phyloP scores from a whole-genome alignment of 1,140 invertebrate species.

The Drosophila kikkawai region DNA sequence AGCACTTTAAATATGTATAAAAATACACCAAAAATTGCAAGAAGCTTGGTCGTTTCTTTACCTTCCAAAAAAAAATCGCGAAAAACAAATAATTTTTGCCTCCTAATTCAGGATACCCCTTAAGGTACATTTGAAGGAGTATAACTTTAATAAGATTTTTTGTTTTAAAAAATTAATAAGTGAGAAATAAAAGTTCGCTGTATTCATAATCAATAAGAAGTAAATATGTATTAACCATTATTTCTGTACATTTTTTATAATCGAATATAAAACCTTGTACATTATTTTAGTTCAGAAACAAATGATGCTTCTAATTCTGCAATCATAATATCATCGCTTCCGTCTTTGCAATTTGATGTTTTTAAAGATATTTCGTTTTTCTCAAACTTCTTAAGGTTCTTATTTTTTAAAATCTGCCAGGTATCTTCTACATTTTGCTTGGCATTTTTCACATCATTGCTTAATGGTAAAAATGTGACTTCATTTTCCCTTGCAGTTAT shows the following conservation, averaged over 20 bases:
- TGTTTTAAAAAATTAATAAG: too few relatives aligned
- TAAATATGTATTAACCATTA: neutral
- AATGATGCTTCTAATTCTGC: conserved; percentile 57
- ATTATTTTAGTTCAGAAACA: conserved; percentile 57
- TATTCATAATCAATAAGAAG: neutral
- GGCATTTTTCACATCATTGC: neutral
- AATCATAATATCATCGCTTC: conserved; percentile 41
- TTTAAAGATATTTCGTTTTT: neutral
- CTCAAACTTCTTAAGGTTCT: neutral
- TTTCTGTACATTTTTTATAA: neutral
- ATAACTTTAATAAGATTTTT: too few relatives aligned
- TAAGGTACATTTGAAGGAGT: too few relatives aligned
- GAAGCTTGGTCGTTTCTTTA: too few relatives aligned
- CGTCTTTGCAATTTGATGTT: neutral
- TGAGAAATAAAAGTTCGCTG: too few relatives aligned
- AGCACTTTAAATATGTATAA: too few relatives aligned
- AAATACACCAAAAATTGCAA: too few relatives aligned
- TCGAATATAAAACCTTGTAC: neutral
- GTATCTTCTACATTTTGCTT: neutral
- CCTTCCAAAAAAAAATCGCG: too few relatives aligned
- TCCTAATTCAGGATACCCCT: too few relatives aligned
- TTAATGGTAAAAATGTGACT: neutral
- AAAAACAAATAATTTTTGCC: too few relatives aligned
- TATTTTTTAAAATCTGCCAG: neutral
- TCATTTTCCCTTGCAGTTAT: neutral